Evolutionary conservation across 1,140 invertebrate species (phyloP).

Genomic region (Conopomorpha cramerella): DNA sequence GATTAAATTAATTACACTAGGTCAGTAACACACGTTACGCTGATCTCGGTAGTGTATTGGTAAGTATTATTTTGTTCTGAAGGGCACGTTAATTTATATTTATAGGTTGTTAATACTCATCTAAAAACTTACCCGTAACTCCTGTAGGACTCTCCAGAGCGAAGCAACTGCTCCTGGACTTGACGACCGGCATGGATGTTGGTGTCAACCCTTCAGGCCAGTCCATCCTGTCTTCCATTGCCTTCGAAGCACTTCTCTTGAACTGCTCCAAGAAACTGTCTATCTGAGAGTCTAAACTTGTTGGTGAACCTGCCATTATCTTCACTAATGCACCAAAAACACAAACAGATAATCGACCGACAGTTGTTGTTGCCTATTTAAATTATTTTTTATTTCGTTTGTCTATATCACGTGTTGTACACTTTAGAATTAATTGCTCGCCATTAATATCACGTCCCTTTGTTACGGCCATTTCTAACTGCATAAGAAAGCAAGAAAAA

Average conservation of each 20-base stretch:
- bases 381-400: too few relatives aligned
- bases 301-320: conserved; percentile 69
- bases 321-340: conserved; percentile 49
- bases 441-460: conserved; percentile 21
- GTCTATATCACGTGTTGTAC: too few relatives aligned
- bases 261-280: conserved; percentile 82
- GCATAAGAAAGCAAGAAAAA: too few relatives aligned
- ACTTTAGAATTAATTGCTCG: conserved; percentile 12
- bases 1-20: too few relatives aligned
- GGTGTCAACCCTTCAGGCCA: conserved; percentile 46
- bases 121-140: too few relatives aligned
- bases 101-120: too few relatives aligned
- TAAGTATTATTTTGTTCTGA: too few relatives aligned
- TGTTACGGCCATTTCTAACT: too few relatives aligned
- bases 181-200: conserved; percentile 33
- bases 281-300: conserved; percentile 77
- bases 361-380: too few relatives aligned
- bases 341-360: conserved; percentile 32
- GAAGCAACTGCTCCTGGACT: conserved; percentile 56
- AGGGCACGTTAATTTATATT: too few relatives aligned
- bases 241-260: conserved; percentile 73
- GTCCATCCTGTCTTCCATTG: conserved; percentile 67
- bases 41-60: too few relatives aligned
- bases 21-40: too few relatives aligned
- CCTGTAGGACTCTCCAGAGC: conserved; percentile 39